Evolutionary conservation across 2,113 vertebrate genomes (phyloP).

Genomic region (Fulica atra): DNA sequence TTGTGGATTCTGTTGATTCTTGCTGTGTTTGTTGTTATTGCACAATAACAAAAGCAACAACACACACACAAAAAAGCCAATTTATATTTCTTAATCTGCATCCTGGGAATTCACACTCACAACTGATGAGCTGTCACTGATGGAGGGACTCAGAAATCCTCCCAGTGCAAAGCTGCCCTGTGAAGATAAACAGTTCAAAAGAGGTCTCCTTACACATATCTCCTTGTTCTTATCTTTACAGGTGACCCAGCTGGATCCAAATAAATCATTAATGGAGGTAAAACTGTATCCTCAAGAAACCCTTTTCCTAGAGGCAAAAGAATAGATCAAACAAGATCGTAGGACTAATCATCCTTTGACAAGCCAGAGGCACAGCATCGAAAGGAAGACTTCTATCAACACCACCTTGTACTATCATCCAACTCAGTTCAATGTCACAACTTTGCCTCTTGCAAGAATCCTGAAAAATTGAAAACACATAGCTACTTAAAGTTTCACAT

Average conservation of each 20-base stretch:
- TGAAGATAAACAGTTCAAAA: neutral
- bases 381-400: conserved; percentile 69
- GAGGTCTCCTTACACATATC: neutral
- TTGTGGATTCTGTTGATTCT: neutral
- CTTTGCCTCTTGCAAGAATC: conserved; percentile 81
- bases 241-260: conserved; percentile 94
- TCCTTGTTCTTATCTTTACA: conserved; percentile 67
- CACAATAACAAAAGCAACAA: neutral
- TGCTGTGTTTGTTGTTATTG: neutral
- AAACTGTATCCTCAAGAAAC: conserved; percentile 99
- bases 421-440: conserved; percentile 72
- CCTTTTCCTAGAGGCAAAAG: conserved; percentile 96
- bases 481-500: conserved; percentile 78
- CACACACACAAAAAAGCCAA: neutral
- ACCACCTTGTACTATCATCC: conserved; percentile 67
- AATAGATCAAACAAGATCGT: conserved; percentile 77
- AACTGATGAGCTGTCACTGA: neutral
- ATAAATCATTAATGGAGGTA: conserved; percentile 91
- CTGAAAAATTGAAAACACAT: conserved; percentile 71
- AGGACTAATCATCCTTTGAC: conserved; percentile 69
- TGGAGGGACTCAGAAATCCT: neutral
- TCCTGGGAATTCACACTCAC: neutral
- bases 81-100: neutral
- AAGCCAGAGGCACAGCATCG: conserved; percentile 62
- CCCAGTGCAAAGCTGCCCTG: neutral